Conservation (phyloP, 2,797 vertebrate species). For the Sciaenops ocellatus region DNA sequence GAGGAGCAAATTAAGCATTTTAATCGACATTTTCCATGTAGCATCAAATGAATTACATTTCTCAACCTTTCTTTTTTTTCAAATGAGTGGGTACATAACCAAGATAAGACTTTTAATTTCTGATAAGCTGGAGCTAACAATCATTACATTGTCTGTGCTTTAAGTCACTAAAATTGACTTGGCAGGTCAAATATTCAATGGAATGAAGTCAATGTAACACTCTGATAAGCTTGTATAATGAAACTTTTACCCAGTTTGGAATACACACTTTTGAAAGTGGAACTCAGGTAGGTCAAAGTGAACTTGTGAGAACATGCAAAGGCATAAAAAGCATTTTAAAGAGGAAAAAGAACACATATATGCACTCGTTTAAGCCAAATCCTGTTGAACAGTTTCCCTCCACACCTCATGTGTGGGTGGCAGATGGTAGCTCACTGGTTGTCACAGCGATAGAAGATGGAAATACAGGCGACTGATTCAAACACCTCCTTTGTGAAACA, state of each 20-base stretch:
- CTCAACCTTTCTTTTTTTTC: slow-evolving; percentile 49
- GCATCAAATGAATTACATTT: slow-evolving; percentile 69
- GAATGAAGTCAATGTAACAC: slow-evolving; percentile 28
- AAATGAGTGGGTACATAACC: slow-evolving; percentile 64
- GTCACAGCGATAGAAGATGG: slow-evolving; percentile 65
- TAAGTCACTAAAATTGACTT: slow-evolving; percentile 65
- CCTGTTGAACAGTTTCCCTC: slow-evolving; percentile 53
- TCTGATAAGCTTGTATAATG: slow-evolving; percentile 42
- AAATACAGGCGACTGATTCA: slow-evolving; percentile 65
- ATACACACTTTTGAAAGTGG: slow-evolving; percentile 29
- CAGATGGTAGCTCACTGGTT: slow-evolving; percentile 70
- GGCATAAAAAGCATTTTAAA: not conserved
- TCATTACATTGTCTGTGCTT: slow-evolving; percentile 66
- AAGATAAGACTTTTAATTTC: slow-evolving; percentile 79
- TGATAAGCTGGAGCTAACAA: slow-evolving; percentile 66
- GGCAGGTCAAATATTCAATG: slow-evolving; percentile 60
- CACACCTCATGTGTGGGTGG: slow-evolving; percentile 65
- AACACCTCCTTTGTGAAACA: slow-evolving; percentile 48
- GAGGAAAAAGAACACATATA: slow-evolving; percentile 30
- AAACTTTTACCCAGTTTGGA: slow-evolving; percentile 51
- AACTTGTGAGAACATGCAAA: not conserved
- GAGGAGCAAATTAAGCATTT: slow-evolving; percentile 73
- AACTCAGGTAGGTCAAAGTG: not conserved
- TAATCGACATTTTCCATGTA: slow-evolving; percentile 60
- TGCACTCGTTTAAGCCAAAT: slow-evolving; percentile 45